Percentiles rank a stretch among this genome's conserved stretches.
Conservation (phyloP, 30 jellyfish, hydroid and myxozoan species). For the Rhopilema esculentum region DNA sequence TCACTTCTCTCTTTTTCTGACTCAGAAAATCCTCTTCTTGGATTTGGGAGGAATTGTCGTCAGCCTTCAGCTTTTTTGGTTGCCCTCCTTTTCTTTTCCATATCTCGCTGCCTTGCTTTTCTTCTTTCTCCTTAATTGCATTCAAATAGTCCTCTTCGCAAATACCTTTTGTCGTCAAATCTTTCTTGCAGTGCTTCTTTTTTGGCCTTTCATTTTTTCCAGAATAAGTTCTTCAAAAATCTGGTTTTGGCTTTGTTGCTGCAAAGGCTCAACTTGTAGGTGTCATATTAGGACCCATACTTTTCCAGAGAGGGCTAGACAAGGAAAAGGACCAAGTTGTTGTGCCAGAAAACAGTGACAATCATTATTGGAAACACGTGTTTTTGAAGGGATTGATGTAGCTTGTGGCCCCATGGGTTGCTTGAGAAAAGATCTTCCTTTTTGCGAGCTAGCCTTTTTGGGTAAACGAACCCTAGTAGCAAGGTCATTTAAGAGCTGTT, state of each 20-base stretch:
- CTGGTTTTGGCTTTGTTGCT: neutral
- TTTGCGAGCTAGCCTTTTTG: neutral
- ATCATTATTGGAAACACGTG: neutral
- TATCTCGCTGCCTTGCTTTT: too few species aligned
- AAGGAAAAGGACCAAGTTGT: neutral
- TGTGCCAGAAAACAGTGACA: neutral
- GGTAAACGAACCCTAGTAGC: neutral
- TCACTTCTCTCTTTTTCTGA: too few species aligned
- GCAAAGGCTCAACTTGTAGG: neutral
- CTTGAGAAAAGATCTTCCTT: neutral
- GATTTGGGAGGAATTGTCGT: too few species aligned
- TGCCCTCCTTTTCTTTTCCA: too few species aligned
- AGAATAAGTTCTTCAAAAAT: neutral
- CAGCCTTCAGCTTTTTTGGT: too few species aligned
- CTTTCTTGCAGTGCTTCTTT: too few species aligned
- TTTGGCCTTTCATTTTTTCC: neutral
- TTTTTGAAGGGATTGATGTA: neutral
- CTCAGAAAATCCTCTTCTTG: too few species aligned
- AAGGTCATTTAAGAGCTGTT: neutral
- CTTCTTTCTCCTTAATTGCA: too few species aligned
- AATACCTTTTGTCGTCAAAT: too few species aligned
- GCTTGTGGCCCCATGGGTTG: neutral
- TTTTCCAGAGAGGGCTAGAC: neutral
- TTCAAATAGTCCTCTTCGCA: too few species aligned
- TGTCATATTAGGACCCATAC: neutral